These are phyloP conservation scores for Homalodisca vitripennis DNA, from an alignment of 1,140 invertebrate genomes.

Conservation along the genomic window DNA sequence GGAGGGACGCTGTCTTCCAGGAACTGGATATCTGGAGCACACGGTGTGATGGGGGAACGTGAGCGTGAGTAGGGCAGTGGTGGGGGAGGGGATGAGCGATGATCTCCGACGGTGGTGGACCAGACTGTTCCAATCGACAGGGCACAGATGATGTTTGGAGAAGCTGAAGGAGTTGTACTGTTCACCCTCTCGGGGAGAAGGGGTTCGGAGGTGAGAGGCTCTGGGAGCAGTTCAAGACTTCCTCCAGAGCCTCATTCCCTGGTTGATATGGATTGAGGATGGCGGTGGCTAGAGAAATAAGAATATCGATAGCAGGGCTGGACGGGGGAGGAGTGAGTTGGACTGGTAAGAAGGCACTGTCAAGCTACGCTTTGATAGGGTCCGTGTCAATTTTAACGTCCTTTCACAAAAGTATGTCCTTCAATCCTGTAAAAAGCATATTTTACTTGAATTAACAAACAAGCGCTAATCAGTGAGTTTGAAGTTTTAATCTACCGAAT, in stretches of 20 bases:
- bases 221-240: slow-evolving; percentile 17
- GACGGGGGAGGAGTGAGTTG: neutral
- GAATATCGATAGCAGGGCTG: neutral
- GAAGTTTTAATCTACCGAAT: too few relatives aligned
- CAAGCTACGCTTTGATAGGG: neutral
- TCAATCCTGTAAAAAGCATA: slow-evolving; percentile 67
- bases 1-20: slow-evolving; percentile 38
- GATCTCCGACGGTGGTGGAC: slow-evolving; percentile 26
- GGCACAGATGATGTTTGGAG: neutral
- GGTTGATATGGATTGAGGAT: slow-evolving; percentile 27
- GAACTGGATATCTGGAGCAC: neutral
- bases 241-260: slow-evolving; percentile 22
- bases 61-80: neutral
- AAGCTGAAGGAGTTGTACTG: neutral
- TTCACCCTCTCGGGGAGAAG: neutral
- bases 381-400: slow-evolving; percentile 32
- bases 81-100: slow-evolving; percentile 8
- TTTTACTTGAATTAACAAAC: too few relatives aligned
- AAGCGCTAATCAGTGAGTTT: too few relatives aligned
- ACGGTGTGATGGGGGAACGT: slow-evolving; percentile 13
- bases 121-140: neutral
- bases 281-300: slow-evolving; percentile 19
- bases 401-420: slow-evolving; percentile 78
- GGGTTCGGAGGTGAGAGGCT: slow-evolving; percentile 19
- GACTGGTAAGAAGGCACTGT: slow-evolving; percentile 9